Evolutionary conservation across 1,140 invertebrate genomes (phyloP).

Genomic region (Marisa cornuarietis): DNA sequence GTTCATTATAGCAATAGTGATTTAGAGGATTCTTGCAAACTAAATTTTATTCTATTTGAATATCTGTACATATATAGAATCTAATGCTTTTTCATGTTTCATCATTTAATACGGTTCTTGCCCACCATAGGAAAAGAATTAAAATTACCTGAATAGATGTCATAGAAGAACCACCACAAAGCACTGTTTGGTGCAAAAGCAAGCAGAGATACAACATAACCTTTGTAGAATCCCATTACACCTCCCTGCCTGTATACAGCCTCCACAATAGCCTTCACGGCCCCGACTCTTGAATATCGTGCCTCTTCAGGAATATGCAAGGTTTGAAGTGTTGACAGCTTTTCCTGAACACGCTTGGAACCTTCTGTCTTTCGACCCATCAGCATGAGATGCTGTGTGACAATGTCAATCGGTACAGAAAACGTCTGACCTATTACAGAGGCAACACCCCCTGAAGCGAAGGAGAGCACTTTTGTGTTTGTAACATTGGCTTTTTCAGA

Average conservation of each 20-base stretch:
- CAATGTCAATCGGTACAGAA: slow-evolving; percentile 94
- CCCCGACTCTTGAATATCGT: slow-evolving; percentile 43
- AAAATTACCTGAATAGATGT: slow-evolving; percentile 87
- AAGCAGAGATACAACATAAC: slow-evolving; percentile 89
- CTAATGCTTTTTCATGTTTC: no score
- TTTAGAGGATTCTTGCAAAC: no score
- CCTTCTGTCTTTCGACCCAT: slow-evolving; percentile 70
- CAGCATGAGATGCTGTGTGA: slow-evolving; percentile 97
- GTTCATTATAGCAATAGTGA: no score
- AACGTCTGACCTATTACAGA: slow-evolving; percentile 94
- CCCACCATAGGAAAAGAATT: neutral
- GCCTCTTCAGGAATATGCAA: slow-evolving; percentile 46
- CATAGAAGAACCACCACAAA: slow-evolving; percentile 96
- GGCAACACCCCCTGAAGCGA: slow-evolving; percentile 78
- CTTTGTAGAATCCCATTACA: slow-evolving; percentile 88
- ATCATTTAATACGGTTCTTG: no score
- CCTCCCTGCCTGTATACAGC: slow-evolving; percentile 84
- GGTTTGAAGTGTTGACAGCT: slow-evolving; percentile 38
- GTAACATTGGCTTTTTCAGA: slow-evolving; percentile 71
- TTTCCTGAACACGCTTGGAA: slow-evolving; percentile 20
- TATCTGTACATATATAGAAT: no score
- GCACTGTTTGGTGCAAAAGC: slow-evolving; percentile 96
- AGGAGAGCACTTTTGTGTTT: slow-evolving; percentile 26
- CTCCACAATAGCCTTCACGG: slow-evolving; percentile 70
- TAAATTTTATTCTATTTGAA: no score